A percentile compares a stretch with the other conserved stretches of the same genome.
phyloP scores from a whole-genome alignment of 2,797 vertebrate genomes.

The Ispidina picta region DNA sequence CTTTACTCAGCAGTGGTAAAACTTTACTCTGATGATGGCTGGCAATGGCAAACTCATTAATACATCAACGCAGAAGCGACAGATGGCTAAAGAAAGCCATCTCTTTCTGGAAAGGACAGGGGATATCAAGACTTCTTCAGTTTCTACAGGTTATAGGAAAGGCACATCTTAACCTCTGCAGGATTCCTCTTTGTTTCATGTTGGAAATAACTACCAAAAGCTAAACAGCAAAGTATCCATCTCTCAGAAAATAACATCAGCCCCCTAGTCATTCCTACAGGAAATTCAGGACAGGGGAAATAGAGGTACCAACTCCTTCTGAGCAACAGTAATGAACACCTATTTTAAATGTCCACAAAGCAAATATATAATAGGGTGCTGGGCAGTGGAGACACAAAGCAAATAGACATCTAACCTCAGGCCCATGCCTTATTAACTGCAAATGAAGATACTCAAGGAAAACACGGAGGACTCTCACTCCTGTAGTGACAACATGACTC shows the following conservation, averaged over 20 bases:
- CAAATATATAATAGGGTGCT: not conserved
- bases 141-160: not conserved
- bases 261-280: not conserved
- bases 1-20: not conserved
- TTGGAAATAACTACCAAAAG: not conserved
- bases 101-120: not conserved
- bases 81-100: not conserved
- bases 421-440: not conserved
- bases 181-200: not conserved
- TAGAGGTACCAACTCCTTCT: not conserved
- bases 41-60: not conserved
- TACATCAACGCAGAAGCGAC: not conserved
- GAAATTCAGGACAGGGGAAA: not conserved
- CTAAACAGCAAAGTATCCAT: not conserved
- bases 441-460: not conserved
- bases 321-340: accelerated
- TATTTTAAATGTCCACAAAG: not conserved
- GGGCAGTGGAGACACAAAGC: not conserved
- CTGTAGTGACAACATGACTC: accelerated
- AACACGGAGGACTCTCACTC: not conserved
- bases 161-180: not conserved
- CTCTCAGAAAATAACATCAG: not conserved
- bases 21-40: not conserved
- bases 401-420: not conserved
- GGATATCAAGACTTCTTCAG: not conserved